Conservation (phyloP, 2,797 vertebrate species). For the Cygnus olor region DNA sequence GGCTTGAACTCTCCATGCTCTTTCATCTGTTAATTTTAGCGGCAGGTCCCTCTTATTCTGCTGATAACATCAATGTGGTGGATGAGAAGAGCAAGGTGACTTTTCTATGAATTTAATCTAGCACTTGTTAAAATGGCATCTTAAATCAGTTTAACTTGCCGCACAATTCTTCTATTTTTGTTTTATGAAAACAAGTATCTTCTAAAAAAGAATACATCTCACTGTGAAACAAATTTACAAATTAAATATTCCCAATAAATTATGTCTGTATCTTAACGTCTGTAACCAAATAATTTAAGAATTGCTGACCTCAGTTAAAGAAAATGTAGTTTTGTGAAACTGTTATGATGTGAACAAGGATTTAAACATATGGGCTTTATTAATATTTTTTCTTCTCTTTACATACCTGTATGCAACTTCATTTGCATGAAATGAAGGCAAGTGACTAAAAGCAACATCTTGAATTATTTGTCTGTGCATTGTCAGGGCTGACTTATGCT, state of each 20-base stretch:
- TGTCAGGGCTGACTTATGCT: not conserved
- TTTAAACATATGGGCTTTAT: not conserved
- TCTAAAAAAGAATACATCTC: not conserved
- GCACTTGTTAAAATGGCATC: not conserved
- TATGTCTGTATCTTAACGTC: not conserved
- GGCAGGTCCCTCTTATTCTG: not conserved
- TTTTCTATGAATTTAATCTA: not conserved
- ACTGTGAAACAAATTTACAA: not conserved
- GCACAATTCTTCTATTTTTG: not conserved
- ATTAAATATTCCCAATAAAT: not conserved
- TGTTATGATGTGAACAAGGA: not conserved
- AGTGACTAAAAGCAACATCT: not conserved
- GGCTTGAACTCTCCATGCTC: not conserved
- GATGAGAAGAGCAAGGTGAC: not conserved
- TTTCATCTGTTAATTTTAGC: not conserved
- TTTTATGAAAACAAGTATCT: not conserved
- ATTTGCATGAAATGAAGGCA: not conserved
- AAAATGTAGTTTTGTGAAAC: not conserved
- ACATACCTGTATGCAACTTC: not conserved
- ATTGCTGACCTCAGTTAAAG: not conserved
- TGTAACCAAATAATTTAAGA: not conserved
- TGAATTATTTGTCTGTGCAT: not conserved
- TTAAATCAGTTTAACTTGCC: not conserved
- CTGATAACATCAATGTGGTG: not conserved
- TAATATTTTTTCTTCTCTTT: not conserved